phyloP scores from a whole-genome alignment of 2,113 vertebrate species.

The Sylvicapra grimmia region DNA sequence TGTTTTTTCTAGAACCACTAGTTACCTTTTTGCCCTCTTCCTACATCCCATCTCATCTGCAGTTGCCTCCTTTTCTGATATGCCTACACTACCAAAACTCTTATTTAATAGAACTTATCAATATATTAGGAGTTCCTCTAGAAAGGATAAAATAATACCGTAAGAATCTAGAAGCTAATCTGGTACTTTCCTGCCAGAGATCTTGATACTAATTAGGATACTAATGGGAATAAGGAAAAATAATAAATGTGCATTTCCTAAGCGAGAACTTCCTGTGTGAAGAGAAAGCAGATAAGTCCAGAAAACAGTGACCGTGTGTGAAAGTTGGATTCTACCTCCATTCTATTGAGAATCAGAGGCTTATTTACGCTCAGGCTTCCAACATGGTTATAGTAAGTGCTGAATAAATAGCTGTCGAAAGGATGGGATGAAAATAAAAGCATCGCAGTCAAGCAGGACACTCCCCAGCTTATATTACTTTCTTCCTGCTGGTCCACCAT shows the following conservation, averaged over 20 bases:
- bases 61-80: neutral
- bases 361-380: neutral
- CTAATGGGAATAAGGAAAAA: neutral
- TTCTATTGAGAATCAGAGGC: neutral
- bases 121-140: neutral
- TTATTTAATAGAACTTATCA: neutral
- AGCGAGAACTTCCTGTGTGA: neutral
- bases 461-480: neutral
- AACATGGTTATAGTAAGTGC: neutral
- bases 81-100: neutral
- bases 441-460: neutral
- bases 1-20: neutral
- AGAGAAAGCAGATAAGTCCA: neutral
- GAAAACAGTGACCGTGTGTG: rapidly evolving
- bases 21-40: neutral
- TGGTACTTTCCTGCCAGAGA: neutral
- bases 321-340: neutral
- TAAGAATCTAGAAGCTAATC: neutral
- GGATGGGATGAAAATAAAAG: neutral
- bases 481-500: neutral
- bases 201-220: neutral
- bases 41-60: neutral
- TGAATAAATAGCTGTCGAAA: neutral
- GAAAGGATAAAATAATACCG: neutral
- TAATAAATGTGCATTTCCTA: neutral